These are phyloP conservation scores for Remorina albescens DNA, from an alignment of 2,797 vertebrate genomes.

Conservation along the genomic window DNA sequence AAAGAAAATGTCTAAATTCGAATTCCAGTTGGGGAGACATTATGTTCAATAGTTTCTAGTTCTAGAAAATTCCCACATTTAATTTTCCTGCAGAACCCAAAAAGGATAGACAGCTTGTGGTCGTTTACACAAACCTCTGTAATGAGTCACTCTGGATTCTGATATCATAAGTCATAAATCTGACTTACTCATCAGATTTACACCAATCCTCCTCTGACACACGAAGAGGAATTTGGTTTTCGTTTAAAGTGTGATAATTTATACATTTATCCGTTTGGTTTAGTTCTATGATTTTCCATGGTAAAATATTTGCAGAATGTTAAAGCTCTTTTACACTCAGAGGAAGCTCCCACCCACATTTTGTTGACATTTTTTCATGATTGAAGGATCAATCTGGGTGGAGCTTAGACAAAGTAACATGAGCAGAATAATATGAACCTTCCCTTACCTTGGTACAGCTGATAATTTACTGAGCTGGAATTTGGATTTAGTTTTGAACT, in stretches of 20 bases:
- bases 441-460: neutral
- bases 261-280: neutral
- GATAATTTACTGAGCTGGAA: neutral
- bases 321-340: neutral
- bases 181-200: conserved; percentile 12
- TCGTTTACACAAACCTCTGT: conserved; percentile 19
- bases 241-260: conserved; percentile 2
- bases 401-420: conserved; percentile 1
- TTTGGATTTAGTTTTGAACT: neutral
- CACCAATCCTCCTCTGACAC: neutral
- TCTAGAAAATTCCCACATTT: conserved; percentile 38
- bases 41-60: conserved; percentile 1
- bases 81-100: conserved; percentile 12
- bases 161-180: no score
- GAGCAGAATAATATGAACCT: neutral
- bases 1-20: neutral
- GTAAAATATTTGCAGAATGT: conserved; percentile 19
- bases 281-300: neutral
- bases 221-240: conserved; percentile 13
- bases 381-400: conserved; percentile 37
- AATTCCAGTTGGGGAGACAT: neutral
- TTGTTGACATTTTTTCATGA: conserved; percentile 25
- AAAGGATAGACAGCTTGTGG: conserved; percentile 29
- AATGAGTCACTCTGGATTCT: conserved; percentile 32
- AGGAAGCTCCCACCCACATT: neutral